phyloP scores from a whole-genome alignment of 1,140 invertebrate genomes.

The Zaprionus taronus region DNA sequence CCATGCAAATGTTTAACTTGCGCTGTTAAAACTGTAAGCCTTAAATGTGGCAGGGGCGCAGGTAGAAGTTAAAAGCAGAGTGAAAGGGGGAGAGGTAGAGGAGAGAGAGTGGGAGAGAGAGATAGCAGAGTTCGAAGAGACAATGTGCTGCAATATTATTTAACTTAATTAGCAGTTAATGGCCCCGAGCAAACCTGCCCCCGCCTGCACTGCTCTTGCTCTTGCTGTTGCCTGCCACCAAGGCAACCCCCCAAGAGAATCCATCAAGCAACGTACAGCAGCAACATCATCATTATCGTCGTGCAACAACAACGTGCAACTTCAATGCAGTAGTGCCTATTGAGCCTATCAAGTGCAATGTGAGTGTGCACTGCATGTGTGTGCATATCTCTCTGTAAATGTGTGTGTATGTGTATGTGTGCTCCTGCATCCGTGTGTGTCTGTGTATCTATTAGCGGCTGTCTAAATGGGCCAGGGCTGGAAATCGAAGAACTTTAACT shows the following conservation, averaged over 20 bases:
- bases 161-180: constrained; percentile 77
- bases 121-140: not conserved
- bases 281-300: constrained; percentile 8
- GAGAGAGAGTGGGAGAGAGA: not conserved
- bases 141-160: constrained; percentile 57
- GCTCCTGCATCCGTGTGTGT: not conserved
- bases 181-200: not conserved
- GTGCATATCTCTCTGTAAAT: not conserved
- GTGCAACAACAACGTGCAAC: constrained; percentile 10
- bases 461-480: not conserved
- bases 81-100: not conserved
- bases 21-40: constrained; percentile 31
- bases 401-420: not conserved
- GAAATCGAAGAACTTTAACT: constrained; percentile 48
- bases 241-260: not conserved
- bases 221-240: not conserved
- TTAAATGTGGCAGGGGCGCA: not conserved
- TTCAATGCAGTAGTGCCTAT: not conserved
- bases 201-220: not conserved
- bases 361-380: not conserved
- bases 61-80: not conserved
- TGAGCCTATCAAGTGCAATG: not conserved
- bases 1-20: constrained; percentile 39
- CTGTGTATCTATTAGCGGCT: not conserved
- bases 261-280: constrained; percentile 1